Evolutionary conservation across 2,888 invertebrate genomes (phyloP).

Genomic region (Apotomis turbidana): DNA sequence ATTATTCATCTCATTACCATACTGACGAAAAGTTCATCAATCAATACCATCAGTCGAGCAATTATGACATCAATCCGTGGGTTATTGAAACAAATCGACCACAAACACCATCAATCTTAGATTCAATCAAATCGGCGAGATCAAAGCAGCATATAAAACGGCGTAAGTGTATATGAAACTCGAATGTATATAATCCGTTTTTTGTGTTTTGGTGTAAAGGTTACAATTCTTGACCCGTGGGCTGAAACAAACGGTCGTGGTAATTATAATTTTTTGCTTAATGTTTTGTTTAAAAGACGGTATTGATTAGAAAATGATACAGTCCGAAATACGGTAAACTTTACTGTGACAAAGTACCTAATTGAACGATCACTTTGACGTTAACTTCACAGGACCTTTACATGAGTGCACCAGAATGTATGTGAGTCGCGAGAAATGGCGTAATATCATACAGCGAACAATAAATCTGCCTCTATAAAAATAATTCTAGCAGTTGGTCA

Average conservation of each 20-base stretch:
- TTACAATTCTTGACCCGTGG: conserved; percentile 8
- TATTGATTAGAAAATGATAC: not conserved
- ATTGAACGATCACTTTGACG: too few species aligned
- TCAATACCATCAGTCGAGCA: conserved; percentile 4
- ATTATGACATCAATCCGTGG: conserved; percentile 17
- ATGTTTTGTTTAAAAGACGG: conserved; percentile 6
- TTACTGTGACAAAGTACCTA: too few species aligned
- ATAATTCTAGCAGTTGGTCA: too few species aligned
- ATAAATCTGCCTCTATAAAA: too few species aligned
- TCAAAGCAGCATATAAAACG: conserved; percentile 1
- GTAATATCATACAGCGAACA: too few species aligned
- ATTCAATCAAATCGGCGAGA: conserved; percentile 19
- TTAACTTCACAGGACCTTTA: too few species aligned
- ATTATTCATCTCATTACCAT: not conserved
- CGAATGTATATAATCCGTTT: not conserved
- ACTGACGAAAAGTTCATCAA: not conserved
- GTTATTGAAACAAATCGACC: conserved; percentile 18
- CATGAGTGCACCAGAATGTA: too few species aligned
- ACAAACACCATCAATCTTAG: conserved; percentile 14
- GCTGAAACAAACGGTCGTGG: conserved; percentile 13
- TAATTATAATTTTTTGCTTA: not conserved
- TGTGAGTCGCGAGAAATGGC: too few species aligned
- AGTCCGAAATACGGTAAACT: not conserved
- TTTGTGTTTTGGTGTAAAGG: not conserved
- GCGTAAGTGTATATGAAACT: not conserved